Base-by-base conservation (phyloP, 2,113 vertebrate species). In the Eonycteris spelaea region DNA sequence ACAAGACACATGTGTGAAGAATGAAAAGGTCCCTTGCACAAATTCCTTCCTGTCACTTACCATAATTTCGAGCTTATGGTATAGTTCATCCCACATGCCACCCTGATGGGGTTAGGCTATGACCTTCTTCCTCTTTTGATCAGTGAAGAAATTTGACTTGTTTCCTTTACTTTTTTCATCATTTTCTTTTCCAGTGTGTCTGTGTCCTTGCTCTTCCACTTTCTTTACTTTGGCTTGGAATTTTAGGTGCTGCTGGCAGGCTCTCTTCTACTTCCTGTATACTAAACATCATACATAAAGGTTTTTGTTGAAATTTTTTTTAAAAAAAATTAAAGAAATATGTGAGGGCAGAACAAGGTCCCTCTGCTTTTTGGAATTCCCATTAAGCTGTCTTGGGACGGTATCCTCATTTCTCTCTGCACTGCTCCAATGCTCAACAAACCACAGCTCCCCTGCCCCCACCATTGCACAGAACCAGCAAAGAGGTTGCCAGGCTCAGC, bases 351-450 rank as follows among this genome's bases (percentile, higher is more conserved):
- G 28, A 45, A 45, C 71, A 79, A 40, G 82, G 26, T 33, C 65
- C 4, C 15, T 80, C n/a, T n/a, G 28, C 38, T 53, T 38, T 79
- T 90, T 45, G 51, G 80, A 48, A n/a, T 90, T 57, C 28, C 48
- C 51, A 6, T 12, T 30, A 57, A 45, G n/a, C 24, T 45, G 21
- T 18, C 16, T 30, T 59, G 51, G 71, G 40, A 26, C 4, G 0
- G 14, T 0, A 9, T 82, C 82, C 91, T 83, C 1, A 9, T 70
- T 61, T 57, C 38, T 74, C 63, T 90, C 78, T 22, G 12, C 3
- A 3, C 0, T 7, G 35, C 35, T 67, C 53, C 10, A 7, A 28
- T 0, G 28, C 11, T 48, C n/a, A 3, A 0, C 0, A 18, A 73
- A 22, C 67, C 0, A 0, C 38, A 21, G 7, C 45, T 45, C 93